A percentile compares a stretch with the other conserved stretches of the same genome.
phyloP scores from a whole-genome alignment of 2,888 invertebrate species.

The Acleris literana region DNA sequence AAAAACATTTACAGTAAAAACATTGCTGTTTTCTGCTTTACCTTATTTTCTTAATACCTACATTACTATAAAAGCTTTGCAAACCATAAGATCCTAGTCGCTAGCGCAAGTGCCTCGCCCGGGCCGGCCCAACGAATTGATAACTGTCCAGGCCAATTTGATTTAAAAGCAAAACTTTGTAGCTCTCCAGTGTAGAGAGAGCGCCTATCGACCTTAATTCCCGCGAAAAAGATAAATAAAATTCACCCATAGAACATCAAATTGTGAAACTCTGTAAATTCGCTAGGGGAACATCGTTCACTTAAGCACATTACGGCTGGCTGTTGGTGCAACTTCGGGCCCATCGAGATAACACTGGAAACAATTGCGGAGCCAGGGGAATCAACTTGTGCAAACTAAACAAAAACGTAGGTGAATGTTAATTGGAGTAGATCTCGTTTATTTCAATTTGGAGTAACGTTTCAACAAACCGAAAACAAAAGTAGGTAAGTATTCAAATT shows the following conservation, averaged over 20 bases:
- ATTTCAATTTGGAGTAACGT: slow-evolving; percentile 31
- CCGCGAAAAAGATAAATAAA: slow-evolving; percentile 48
- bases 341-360: slow-evolving; percentile 68
- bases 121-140: slow-evolving; percentile 5
- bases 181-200: slow-evolving; percentile 12
- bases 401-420: slow-evolving; percentile 48
- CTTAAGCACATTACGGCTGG: slow-evolving; percentile 76
- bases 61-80: too few relatives aligned
- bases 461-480: neutral
- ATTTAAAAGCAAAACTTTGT: slow-evolving; percentile 38
- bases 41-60: too few relatives aligned
- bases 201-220: slow-evolving; percentile 30
- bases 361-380: slow-evolving; percentile 74
- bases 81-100: too few relatives aligned
- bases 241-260: slow-evolving; percentile 58
- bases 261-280: slow-evolving; percentile 68
- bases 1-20: too few relatives aligned
- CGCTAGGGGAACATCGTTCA: slow-evolving; percentile 79
- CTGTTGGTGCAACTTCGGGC: slow-evolving; percentile 64
- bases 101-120: too few relatives aligned
- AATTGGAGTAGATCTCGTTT: slow-evolving; percentile 61
- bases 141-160: slow-evolving; percentile 29
- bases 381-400: slow-evolving; percentile 63
- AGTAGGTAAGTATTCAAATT: too few relatives aligned
- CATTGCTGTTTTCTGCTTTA: too few relatives aligned